Conservation (phyloP, 2,797 vertebrate genomes). For the Diceros bicornis region DNA sequence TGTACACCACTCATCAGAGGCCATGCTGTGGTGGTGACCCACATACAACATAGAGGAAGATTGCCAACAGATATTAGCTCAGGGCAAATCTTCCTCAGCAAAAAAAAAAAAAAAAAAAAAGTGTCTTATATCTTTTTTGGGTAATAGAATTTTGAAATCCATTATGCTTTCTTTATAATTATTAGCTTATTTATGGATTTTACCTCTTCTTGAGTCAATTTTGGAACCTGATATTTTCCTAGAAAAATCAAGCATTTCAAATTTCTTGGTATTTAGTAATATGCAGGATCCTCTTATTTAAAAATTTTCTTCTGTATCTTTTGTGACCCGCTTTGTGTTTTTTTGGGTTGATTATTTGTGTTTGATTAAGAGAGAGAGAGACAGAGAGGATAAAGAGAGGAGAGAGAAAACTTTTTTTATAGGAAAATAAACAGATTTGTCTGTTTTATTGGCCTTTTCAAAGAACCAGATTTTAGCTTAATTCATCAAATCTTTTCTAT, state of each 20-base stretch:
- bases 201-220: background rate
- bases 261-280: background rate
- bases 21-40: no score
- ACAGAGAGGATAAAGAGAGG: no score
- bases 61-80: no score
- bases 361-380: background rate
- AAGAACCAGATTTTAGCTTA: background rate
- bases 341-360: background rate
- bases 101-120: no score
- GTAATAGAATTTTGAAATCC: background rate
- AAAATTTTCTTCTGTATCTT: background rate
- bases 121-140: background rate
- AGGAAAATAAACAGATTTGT: background rate
- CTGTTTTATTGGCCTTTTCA: conserved; percentile 9
- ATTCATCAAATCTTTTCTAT: background rate
- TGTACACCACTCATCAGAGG: no score
- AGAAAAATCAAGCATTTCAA: conserved; percentile 15
- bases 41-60: no score
- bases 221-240: conserved; percentile 5
- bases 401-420: background rate
- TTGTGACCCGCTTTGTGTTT: background rate
- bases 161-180: background rate
- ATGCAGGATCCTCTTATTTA: background rate
- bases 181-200: conserved; percentile 24
- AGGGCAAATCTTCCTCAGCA: no score